phyloP scores from a whole-genome alignment of 2,888 invertebrate species.

The Sicus ferrugineus region DNA sequence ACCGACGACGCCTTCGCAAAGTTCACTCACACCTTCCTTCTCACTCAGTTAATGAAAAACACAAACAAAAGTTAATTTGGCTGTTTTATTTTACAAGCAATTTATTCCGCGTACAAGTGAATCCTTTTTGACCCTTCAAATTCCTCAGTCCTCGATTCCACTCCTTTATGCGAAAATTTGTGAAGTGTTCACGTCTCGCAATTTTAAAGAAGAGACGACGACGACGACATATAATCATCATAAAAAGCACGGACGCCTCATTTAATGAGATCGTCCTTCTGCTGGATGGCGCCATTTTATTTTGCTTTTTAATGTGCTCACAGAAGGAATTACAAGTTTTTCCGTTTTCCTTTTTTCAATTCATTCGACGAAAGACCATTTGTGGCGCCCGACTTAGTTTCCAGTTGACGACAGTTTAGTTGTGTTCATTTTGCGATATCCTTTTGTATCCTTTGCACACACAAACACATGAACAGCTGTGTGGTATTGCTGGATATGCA shows the following conservation, averaged over 20 bases:
- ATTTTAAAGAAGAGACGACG: constrained; percentile 1
- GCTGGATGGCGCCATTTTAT: constrained; percentile 3
- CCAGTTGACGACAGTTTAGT: background rate
- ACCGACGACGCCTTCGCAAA: too few relatives aligned
- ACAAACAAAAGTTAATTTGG: constrained; percentile 60
- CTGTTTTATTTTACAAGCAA: constrained; percentile 58
- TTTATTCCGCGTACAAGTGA: constrained; percentile 47
- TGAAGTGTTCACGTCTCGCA: constrained; percentile 21
- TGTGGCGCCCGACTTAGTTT: background rate
- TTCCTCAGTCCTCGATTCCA: constrained; percentile 31
- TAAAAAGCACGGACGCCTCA: background rate
- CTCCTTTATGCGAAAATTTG: constrained; percentile 48
- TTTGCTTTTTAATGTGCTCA: constrained; percentile 3
- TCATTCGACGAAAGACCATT: background rate
- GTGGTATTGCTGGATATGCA: too few relatives aligned
- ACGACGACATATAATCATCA: constrained; percentile 6
- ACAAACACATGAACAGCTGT: background rate
- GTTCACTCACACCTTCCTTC: background rate
- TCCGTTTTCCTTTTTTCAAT: background rate
- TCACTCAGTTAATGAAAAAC: constrained; percentile 45
- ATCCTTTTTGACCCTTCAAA: constrained; percentile 19
- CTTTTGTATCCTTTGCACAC: background rate
- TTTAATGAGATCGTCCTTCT: constrained; percentile 24
- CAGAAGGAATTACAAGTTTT: constrained; percentile 3
- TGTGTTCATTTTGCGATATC: background rate